phyloP scores from a whole-genome alignment of 2,888 invertebrate genomes.

The Teleogryllus oceanicus region DNA sequence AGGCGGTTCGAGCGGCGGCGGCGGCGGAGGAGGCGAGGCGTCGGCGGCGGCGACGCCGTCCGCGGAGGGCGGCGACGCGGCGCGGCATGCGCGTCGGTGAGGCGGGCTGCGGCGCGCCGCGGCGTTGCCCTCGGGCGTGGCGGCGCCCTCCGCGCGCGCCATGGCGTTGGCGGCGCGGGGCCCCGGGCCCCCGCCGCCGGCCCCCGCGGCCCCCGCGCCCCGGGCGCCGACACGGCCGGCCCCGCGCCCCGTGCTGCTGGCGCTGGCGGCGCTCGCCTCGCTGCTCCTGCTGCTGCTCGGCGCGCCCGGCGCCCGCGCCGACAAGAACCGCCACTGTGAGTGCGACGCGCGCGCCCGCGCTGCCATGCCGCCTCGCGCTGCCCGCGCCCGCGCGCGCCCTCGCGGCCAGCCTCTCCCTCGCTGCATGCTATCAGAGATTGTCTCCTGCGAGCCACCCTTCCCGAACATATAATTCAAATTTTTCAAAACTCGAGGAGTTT shows the following conservation, averaged over 20 bases:
- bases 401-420: background rate
- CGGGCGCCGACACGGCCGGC: background rate
- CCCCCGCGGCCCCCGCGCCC: background rate
- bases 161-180: background rate
- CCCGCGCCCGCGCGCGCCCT: background rate
- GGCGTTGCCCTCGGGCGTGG: background rate
- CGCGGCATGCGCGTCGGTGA: background rate
- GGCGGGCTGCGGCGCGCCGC: background rate
- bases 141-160: background rate
- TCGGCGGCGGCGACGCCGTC: background rate
- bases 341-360: background rate
- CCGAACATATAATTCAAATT: no score
- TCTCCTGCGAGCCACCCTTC: no score
- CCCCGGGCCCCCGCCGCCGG: conserved; percentile 1
- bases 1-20: background rate
- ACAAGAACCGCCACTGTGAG: background rate
- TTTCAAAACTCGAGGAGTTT: no score
- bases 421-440: background rate
- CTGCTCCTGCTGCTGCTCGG: background rate
- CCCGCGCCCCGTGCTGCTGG: background rate
- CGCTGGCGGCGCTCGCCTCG: background rate
- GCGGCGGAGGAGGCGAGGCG: background rate
- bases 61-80: background rate
- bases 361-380: background rate
- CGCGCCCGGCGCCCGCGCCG: background rate